Percentiles rank a stretch among this genome's conserved stretches.
Evolutionary conservation across 2,888 invertebrate species (phyloP).

Genomic region (Loripinus fragilis): DNA sequence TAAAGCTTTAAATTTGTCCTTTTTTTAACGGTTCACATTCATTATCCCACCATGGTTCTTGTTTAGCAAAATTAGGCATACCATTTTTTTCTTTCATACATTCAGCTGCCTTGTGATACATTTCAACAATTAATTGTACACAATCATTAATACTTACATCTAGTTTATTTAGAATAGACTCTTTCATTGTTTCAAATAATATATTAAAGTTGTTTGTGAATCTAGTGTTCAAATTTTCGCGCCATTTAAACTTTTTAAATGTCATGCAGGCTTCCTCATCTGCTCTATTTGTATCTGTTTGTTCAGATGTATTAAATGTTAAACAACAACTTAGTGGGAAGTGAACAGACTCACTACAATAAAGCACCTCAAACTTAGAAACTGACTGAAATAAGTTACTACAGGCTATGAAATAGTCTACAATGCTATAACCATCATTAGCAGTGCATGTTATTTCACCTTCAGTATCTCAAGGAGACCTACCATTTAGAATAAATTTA

Average conservation of each 20-base stretch:
- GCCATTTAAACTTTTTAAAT: neutral
- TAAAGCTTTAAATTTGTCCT: neutral
- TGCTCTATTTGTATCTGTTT: neutral
- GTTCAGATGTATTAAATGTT: neutral
- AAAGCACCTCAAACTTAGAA: neutral
- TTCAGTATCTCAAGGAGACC: neutral
- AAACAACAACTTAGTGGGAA: neutral
- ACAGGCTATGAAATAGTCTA: neutral
- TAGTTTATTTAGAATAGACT: neutral
- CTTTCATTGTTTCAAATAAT: neutral
- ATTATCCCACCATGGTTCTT: constrained; percentile 1
- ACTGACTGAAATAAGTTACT: neutral
- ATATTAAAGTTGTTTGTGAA: neutral
- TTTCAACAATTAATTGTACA: neutral
- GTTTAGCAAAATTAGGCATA: neutral
- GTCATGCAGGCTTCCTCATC: neutral
- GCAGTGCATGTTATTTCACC: constrained; percentile 8
- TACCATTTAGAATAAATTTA: constrained; percentile 17
- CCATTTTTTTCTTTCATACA: neutral
- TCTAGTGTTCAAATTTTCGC: neutral
- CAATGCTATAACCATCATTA: constrained; percentile 2
- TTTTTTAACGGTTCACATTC: neutral
- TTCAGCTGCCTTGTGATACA: neutral
- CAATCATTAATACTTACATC: neutral
- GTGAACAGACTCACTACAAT: constrained; percentile 1